phyloP scores from a whole-genome alignment of 2,797 vertebrate genomes.

The Chaetophractus vellerosus region DNA sequence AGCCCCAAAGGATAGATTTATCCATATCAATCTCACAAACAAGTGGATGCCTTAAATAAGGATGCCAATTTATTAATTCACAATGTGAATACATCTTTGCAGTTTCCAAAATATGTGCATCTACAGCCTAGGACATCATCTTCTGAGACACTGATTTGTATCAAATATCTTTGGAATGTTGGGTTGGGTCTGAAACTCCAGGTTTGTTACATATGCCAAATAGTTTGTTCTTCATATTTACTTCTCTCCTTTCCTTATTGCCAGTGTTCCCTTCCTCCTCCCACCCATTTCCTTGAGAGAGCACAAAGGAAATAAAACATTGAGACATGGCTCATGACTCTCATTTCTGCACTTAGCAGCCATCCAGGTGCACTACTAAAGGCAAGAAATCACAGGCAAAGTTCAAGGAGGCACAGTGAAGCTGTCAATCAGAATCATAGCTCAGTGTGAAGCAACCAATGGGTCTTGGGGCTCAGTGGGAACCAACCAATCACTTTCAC shows the following conservation, averaged over 20 bases:
- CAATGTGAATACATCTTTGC: background rate
- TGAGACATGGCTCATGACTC: background rate
- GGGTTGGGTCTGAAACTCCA: background rate
- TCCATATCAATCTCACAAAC: background rate
- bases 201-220: slow-evolving; percentile 17
- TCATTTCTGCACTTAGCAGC: background rate
- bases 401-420: background rate
- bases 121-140: background rate
- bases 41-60: background rate
- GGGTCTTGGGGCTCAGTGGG: background rate
- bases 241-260: background rate
- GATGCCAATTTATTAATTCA: background rate
- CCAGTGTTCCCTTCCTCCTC: background rate
- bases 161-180: background rate
- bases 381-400: slow-evolving; percentile 19
- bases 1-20: background rate
- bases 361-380: background rate
- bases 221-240: background rate
- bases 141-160: background rate
- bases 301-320: slow-evolving; percentile 7
- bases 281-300: background rate
- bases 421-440: slow-evolving; percentile 31
- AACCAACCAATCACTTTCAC: slow-evolving; percentile 52
- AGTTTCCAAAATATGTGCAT: background rate
- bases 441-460: slow-evolving; percentile 48